Base-by-base conservation (phyloP, 2,888 invertebrate genomes). In the Aleiodes alternator region DNA sequence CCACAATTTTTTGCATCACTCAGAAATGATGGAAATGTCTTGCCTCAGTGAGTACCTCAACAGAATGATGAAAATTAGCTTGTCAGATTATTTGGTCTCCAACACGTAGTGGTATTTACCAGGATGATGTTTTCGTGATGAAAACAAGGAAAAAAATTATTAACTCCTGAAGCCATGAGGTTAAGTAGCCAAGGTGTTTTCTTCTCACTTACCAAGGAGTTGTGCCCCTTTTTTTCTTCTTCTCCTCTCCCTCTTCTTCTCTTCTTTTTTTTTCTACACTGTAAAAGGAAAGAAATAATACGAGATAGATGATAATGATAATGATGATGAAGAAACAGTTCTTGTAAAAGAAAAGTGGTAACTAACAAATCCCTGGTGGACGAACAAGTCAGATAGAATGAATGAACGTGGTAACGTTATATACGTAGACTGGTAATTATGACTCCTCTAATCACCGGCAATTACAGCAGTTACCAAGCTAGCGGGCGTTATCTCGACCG, bases 391-490 rank as follows among this genome's bases (percentile, higher is more conserved):
- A 51, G 50, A 51, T 68, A 80, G 84, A 84, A 86, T 84, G 85
- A 87, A 87, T 85, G 84, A 83, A 84, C 84, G 71, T 56, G 69
- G 76, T 76, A 79, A 79, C 76, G 77, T 79, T 80, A 78, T 80
- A 78, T 79, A 81, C 76, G 74, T 76, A 77, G 77, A 76, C 75
- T 77, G 79, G 80, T 85, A 87, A 87, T 88, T 88, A 88, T 87
- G 87, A 87, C 85, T 87, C 85, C 86, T 87, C 86, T 88, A 87
- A 88, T 88, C 86, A 87, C 84, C 86, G 86, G 85, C 87, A 86
- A 87, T 88, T 88, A 88, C 85, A 83, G 86, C 85, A 86, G 87
- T 88, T 87, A 87, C 87, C 86, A 84, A 83, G 82, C 85, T 84
- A 84, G 83, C 84, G n/a, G 86, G 84, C 84, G 84, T 84, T 87